Percentiles rank a stretch among this genome's conserved stretches.
These are phyloP conservation scores for Hyles euphorbiae DNA, from an alignment of 1,140 invertebrate species.

Conservation along the genomic window DNA sequence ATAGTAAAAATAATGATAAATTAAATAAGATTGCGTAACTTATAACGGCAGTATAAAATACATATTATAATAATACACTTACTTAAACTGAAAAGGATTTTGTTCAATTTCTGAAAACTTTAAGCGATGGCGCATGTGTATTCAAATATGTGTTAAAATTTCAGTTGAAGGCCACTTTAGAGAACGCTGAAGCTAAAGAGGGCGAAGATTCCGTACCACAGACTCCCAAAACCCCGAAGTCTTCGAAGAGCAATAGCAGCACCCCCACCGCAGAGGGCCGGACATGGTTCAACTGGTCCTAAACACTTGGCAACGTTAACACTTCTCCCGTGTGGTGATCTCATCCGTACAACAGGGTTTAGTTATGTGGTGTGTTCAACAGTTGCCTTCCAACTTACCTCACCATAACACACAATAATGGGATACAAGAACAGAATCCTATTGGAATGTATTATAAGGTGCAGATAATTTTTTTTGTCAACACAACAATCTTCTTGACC, in stretches of 20 bases:
- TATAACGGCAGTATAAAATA: too few species aligned
- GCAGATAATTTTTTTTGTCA: too few species aligned
- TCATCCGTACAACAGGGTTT: conserved; percentile 19
- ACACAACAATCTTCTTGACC: too few species aligned
- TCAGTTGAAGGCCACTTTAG: conserved; percentile 54
- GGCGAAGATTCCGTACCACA: conserved; percentile 32
- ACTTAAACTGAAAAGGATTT: too few species aligned
- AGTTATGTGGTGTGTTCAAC: conserved; percentile 25
- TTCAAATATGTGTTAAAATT: conserved; percentile 15
- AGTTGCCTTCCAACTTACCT: conserved; percentile 19
- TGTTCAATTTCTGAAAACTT: too few species aligned
- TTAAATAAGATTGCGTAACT: too few species aligned
- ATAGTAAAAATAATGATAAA: too few species aligned
- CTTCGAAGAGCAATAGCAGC: conserved; percentile 65
- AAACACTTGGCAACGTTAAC: conserved; percentile 20
- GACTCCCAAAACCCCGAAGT: conserved; percentile 62
- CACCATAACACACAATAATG: background rate
- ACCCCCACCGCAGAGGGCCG: conserved; percentile 61
- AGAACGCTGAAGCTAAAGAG: conserved; percentile 29
- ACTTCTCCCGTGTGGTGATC: too few species aligned
- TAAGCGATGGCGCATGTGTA: too few species aligned
- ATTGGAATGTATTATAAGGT: too few species aligned
- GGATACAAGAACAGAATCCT: too few species aligned
- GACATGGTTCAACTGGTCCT: conserved; percentile 80
- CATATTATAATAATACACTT: too few species aligned